Conservation (phyloP, 1,140 invertebrate species). For the Platyura marginata region DNA sequence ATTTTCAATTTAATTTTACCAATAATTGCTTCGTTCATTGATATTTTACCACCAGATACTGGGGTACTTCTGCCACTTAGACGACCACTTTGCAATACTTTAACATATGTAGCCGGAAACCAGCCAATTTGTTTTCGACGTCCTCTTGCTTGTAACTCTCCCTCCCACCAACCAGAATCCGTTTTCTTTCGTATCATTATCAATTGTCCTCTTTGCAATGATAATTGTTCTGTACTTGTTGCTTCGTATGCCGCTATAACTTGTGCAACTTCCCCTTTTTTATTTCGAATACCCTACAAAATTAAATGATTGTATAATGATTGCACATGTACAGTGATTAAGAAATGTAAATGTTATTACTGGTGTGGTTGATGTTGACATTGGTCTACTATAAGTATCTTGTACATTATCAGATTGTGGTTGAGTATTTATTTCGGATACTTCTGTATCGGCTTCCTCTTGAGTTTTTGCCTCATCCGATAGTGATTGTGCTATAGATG, state of each 20-base stretch:
- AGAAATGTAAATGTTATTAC: background rate
- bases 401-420: slow-evolving; percentile 13
- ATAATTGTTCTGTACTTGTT: slow-evolving; percentile 77
- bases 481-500: background rate
- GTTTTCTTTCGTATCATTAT: slow-evolving; percentile 94
- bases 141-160: slow-evolving; percentile 93
- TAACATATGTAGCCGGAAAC: slow-evolving; percentile 96
- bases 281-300: slow-evolving; percentile 25
- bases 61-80: slow-evolving; percentile 54
- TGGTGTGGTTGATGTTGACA: slow-evolving; percentile 26
- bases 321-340: too few species aligned
- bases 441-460: slow-evolving; percentile 24
- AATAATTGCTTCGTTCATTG: slow-evolving; percentile 31
- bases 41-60: slow-evolving; percentile 27
- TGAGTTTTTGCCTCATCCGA: slow-evolving; percentile 17
- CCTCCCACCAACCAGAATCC: slow-evolving; percentile 97
- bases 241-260: slow-evolving; percentile 78
- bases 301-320: background rate
- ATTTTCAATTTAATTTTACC: slow-evolving; percentile 23
- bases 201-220: slow-evolving; percentile 78
- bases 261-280: slow-evolving; percentile 75
- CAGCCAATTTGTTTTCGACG: slow-evolving; percentile 88
- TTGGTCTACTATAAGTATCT: slow-evolving; percentile 20
- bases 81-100: slow-evolving; percentile 47
- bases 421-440: slow-evolving; percentile 25